phyloP scores from a whole-genome alignment of 1,140 invertebrate genomes.

The Temnothorax longispinosus region DNA sequence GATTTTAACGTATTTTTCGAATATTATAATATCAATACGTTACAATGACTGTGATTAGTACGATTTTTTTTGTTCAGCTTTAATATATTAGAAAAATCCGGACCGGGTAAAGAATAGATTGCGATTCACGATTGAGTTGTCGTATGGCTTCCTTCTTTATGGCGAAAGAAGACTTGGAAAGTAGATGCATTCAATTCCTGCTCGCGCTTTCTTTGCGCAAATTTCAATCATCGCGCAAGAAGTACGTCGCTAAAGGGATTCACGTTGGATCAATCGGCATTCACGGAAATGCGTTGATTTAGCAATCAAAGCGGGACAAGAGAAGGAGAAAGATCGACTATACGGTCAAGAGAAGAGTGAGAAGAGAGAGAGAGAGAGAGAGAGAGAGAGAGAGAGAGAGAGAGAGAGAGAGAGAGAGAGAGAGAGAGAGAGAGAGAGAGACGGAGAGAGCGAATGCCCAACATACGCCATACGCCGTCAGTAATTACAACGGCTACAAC shows the following conservation, averaged over 20 bases:
- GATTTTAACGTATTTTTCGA: neutral
- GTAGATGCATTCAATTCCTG: constrained; percentile 58
- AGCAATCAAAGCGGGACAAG: constrained; percentile 71
- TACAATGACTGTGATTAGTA: neutral
- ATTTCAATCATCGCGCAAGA: constrained; percentile 21
- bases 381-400: too few relatives aligned
- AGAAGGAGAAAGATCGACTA: constrained; percentile 26
- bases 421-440: neutral
- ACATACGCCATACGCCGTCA: constrained; percentile 56
- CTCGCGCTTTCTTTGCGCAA: constrained; percentile 23
- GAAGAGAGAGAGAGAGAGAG: neutral
- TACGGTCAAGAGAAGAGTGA: neutral
- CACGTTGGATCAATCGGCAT: constrained; percentile 70
- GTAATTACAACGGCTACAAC: constrained; percentile 81
- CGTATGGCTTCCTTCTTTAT: constrained; percentile 22
- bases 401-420: too few relatives aligned
- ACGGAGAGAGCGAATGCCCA: constrained; percentile 37
- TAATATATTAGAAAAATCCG: neutral
- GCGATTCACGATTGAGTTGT: constrained; percentile 1
- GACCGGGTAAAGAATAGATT: neutral
- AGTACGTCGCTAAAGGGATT: neutral
- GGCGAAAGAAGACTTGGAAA: constrained; percentile 53
- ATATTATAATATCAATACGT: neutral
- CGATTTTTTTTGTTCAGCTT: neutral
- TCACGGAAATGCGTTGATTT: constrained; percentile 80